These are phyloP conservation scores for Frieseomelitta varia DNA, from an alignment of 1,140 invertebrate genomes.

Conservation along the genomic window DNA sequence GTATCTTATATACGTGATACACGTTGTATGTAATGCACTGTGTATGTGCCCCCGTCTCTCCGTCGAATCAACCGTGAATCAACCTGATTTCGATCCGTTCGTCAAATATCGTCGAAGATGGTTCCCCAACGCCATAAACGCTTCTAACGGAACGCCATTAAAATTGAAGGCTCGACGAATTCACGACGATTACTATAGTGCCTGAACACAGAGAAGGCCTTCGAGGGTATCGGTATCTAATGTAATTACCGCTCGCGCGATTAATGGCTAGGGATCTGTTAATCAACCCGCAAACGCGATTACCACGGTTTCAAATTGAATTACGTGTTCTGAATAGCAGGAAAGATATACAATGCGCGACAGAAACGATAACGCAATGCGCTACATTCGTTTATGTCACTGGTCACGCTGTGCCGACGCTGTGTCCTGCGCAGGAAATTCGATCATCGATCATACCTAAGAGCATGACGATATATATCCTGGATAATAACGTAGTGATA, in stretches of 20 bases:
- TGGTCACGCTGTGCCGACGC: not conserved
- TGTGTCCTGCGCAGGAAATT: not conserved
- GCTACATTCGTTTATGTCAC: conserved; percentile 7
- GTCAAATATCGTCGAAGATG: not conserved
- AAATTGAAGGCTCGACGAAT: conserved; percentile 7
- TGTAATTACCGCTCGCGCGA: conserved; percentile 32
- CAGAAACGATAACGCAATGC: conserved; percentile 14
- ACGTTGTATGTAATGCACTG: no score
- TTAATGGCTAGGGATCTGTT: conserved; percentile 37
- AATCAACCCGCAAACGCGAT: conserved; percentile 38
- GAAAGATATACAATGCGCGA: conserved; percentile 15
- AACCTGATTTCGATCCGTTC: not conserved
- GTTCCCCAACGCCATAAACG: not conserved
- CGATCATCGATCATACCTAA: not conserved
- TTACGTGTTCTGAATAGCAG: conserved; percentile 29
- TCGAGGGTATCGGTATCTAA: conserved; percentile 36
- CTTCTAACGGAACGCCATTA: not conserved
- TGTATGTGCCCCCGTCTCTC: no score
- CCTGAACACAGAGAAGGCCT: conserved; percentile 14
- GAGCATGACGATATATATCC: not conserved
- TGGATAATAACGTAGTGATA: not conserved
- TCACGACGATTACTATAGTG: conserved; percentile 26
- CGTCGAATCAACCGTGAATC: no score
- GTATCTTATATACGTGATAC: not conserved
- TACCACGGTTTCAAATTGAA: conserved; percentile 35